phyloP scores from a whole-genome alignment of 2,888 invertebrate genomes.

The Heliothis peltigera region DNA sequence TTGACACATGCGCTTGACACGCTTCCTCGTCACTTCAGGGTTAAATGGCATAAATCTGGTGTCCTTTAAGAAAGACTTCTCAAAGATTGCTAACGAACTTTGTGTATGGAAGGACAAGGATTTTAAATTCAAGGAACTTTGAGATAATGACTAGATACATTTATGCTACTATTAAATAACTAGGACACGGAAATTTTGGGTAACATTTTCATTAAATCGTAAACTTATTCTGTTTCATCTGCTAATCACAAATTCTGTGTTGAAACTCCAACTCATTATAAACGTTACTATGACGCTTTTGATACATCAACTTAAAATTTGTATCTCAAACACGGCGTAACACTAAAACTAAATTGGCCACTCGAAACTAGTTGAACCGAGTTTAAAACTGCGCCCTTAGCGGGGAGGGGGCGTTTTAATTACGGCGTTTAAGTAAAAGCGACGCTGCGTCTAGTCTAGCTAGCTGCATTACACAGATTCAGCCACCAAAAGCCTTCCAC shows the following conservation, averaged over 20 bases:
- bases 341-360: conserved; percentile 88
- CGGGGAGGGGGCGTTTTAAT: conserved; percentile 86
- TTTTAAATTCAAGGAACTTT: not conserved
- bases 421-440: conserved; percentile 89
- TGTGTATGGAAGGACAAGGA: not conserved
- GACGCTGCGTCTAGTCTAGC: conserved; percentile 84
- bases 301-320: conserved; percentile 66
- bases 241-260: conserved; percentile 38
- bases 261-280: conserved; percentile 34
- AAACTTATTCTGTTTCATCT: conserved; percentile 17
- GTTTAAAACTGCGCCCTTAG: conserved; percentile 87
- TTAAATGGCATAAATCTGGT: conserved; percentile 28
- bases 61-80: conserved; percentile 20
- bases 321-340: conserved; percentile 78
- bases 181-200: not conserved
- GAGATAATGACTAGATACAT: too few relatives aligned
- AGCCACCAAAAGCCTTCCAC: conserved; percentile 90
- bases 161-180: too few relatives aligned
- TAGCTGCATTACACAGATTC: conserved; percentile 89
- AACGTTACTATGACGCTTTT: conserved; percentile 59
- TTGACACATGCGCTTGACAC: conserved; percentile 44
- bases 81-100: conserved; percentile 11
- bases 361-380: conserved; percentile 85
- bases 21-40: conserved; percentile 27
- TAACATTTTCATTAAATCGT: not conserved